A percentile compares a stretch with the other conserved stretches of the same genome.
Conservation (phyloP, 2,888 invertebrate genomes). For the Entomobrya proxima region DNA sequence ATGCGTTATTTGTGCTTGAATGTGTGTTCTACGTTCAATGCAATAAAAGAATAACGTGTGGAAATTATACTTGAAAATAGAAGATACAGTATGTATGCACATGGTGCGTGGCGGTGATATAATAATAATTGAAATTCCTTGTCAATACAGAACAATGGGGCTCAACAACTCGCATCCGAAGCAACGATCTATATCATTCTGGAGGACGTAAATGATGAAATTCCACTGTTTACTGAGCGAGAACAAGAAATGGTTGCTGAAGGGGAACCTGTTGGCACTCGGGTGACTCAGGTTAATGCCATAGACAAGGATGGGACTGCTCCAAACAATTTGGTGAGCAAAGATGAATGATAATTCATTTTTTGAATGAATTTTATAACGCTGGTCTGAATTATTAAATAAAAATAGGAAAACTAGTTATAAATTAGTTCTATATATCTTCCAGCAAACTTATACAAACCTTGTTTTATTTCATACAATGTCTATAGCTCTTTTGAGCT, state of each 20-base stretch:
- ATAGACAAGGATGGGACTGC: slow-evolving; percentile 97
- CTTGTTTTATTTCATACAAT: too few species aligned
- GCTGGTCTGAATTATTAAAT: background rate
- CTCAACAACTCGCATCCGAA: slow-evolving; percentile 95
- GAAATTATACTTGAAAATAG: too few species aligned
- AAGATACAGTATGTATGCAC: too few species aligned
- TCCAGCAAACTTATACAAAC: too few species aligned
- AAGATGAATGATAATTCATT: background rate
- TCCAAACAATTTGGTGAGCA: slow-evolving; percentile 93
- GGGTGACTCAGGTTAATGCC: slow-evolving; percentile 96
- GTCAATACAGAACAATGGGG: slow-evolving; percentile 89
- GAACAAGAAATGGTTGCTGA: slow-evolving; percentile 96
- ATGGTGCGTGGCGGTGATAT: background rate
- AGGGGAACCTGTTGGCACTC: slow-evolving; percentile 95
- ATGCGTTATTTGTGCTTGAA: background rate
- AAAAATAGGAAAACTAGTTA: too few species aligned
- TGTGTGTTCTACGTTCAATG: too few species aligned
- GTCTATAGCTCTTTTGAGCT: too few species aligned
- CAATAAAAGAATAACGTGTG: too few species aligned
- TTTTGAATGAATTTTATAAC: background rate
- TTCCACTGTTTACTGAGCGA: slow-evolving; percentile 95
- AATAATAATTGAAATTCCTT: slow-evolving; percentile 60
- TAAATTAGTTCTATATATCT: too few species aligned
- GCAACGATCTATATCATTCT: slow-evolving; percentile 88
- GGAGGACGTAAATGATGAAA: slow-evolving; percentile 98